Evolutionary conservation across 2,797 vertebrate genomes (phyloP).

Genomic region (Sternarchorhynchus goeldii): DNA sequence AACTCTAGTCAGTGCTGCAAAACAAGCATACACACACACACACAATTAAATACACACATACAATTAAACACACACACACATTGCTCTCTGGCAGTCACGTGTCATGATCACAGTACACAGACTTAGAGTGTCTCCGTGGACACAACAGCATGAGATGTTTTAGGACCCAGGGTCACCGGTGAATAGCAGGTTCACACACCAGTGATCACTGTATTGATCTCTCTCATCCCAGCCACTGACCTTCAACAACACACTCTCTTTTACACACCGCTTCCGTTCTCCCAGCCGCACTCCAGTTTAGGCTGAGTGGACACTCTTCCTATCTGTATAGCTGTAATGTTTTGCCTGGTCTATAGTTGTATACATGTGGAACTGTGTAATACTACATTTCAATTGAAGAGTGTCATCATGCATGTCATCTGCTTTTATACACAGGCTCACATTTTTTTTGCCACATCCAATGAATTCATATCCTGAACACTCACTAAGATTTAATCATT

Average conservation of each 20-base stretch:
- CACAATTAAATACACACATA: conserved; percentile 8
- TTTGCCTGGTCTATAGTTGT: conserved; percentile 6
- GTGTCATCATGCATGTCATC: background rate
- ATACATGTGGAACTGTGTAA: background rate
- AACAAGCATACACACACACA: conserved; percentile 6
- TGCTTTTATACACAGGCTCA: background rate
- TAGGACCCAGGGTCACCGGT: conserved; percentile 50
- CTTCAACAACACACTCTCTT: conserved; percentile 49
- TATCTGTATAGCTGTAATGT: conserved; percentile 12
- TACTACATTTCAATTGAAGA: background rate
- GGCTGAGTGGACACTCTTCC: background rate
- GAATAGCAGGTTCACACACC: conserved; percentile 56
- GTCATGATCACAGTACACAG: conserved; percentile 36
- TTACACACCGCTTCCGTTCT: conserved; percentile 37
- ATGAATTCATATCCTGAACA: too few species aligned
- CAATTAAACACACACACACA: conserved; percentile 22
- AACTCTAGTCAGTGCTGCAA: conserved; percentile 10
- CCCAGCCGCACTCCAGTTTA: background rate
- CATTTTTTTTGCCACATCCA: background rate
- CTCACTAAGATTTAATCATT: background rate
- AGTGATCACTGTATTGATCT: conserved; percentile 57
- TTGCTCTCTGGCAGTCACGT: conserved; percentile 6
- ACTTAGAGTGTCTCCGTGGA: conserved; percentile 30
- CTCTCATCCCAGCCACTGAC: conserved; percentile 33
- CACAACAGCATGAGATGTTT: conserved; percentile 38